These are phyloP conservation scores for Cynopterus brachyotis DNA, from an alignment of 2,113 vertebrate species.

Conservation along the genomic window DNA sequence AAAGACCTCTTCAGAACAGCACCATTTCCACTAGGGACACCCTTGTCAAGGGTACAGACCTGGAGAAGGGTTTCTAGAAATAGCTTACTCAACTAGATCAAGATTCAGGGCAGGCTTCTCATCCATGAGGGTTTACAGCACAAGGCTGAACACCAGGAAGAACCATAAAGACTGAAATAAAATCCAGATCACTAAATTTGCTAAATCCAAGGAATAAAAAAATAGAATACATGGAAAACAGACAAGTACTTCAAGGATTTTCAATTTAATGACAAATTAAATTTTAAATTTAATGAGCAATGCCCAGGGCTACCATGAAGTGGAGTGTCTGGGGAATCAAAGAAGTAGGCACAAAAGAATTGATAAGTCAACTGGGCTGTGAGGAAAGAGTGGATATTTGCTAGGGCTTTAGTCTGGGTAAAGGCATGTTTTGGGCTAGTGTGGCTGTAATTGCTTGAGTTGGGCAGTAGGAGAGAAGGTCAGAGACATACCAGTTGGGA, in stretches of 20 bases:
- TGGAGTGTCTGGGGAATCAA: background rate
- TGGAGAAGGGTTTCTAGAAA: background rate
- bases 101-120: background rate
- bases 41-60: background rate
- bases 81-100: background rate
- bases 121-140: background rate
- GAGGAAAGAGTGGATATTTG: background rate
- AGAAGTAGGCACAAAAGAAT: background rate
- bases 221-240: background rate
- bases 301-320: background rate
- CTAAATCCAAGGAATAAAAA: background rate
- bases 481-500: background rate
- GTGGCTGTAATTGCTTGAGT: background rate
- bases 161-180: background rate
- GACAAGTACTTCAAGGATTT: background rate
- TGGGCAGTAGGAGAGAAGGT: background rate
- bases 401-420: background rate
- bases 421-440: background rate
- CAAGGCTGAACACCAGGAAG: background rate
- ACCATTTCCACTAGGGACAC: background rate
- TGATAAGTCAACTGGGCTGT: background rate
- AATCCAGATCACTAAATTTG: background rate
- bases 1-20: background rate
- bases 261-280: background rate
- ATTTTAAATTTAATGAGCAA: background rate